Percentiles rank a stretch among this genome's conserved stretches.
phyloP scores from a whole-genome alignment of 2,888 invertebrate species.

The Diarsia brunnea region DNA sequence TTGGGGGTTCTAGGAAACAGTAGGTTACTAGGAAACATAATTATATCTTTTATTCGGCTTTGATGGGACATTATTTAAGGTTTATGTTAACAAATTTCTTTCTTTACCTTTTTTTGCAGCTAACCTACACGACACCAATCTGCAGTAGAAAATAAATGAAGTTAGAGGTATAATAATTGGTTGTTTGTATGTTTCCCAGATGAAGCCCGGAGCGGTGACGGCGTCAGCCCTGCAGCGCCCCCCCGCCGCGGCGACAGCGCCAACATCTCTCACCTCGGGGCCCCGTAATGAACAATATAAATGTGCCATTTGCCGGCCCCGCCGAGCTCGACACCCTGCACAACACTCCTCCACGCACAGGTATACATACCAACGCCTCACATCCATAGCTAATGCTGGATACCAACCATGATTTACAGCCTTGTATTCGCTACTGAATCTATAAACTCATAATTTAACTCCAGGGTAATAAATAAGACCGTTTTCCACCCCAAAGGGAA shows the following conservation, averaged over 20 bases:
- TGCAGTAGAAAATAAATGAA: neutral
- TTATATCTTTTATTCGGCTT: neutral
- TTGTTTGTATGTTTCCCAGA: constrained; percentile 32
- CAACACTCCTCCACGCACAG: constrained; percentile 56
- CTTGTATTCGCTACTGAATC: constrained; percentile 69
- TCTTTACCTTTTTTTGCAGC: neutral
- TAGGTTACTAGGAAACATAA: neutral
- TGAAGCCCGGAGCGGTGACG: neutral
- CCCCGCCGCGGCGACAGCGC: constrained; percentile 85
- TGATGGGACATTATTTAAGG: too few species aligned
- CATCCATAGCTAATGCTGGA: constrained; percentile 48
- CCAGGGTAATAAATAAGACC: constrained; percentile 66
- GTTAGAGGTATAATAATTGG: neutral
- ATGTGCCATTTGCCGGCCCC: constrained; percentile 83
- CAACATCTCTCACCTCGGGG: constrained; percentile 89
- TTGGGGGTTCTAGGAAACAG: neutral
- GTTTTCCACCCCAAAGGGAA: too few species aligned
- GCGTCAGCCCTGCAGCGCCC: constrained; percentile 78
- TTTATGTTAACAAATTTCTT: neutral
- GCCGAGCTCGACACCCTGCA: constrained; percentile 54
- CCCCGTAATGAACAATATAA: constrained; percentile 88
- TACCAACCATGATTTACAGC: constrained; percentile 62
- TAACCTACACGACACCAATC: neutral
- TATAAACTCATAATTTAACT: constrained; percentile 69
- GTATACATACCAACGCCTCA: constrained; percentile 29